These are phyloP conservation scores for Willowsia nigromaculata DNA, from an alignment of 2,888 invertebrate species.

Conservation along the genomic window DNA sequence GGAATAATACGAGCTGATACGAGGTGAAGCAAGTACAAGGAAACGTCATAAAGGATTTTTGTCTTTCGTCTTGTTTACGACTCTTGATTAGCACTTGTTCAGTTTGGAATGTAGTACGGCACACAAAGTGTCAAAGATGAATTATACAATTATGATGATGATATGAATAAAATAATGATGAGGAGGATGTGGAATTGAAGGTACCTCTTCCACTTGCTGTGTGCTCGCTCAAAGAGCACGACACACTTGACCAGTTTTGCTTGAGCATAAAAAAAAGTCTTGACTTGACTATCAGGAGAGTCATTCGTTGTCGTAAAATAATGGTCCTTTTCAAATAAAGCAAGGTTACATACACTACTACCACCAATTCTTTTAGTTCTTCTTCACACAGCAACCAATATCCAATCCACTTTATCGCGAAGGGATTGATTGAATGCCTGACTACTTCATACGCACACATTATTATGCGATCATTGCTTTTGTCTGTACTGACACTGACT, in stretches of 20 bases:
- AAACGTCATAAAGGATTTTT: conserved; percentile 28
- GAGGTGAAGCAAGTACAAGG: not conserved
- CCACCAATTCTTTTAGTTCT: not conserved
- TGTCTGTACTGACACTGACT: not conserved
- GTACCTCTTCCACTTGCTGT: conserved; percentile 3
- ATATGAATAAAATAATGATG: conserved; percentile 10
- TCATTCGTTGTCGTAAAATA: conserved; percentile 9
- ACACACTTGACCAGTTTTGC: conserved; percentile 57
- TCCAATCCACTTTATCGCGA: conserved; percentile 29
- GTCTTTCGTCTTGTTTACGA: not conserved
- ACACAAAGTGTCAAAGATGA: conserved; percentile 64
- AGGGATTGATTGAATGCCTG: conserved; percentile 32
- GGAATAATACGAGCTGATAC: not conserved
- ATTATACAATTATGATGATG: conserved; percentile 48
- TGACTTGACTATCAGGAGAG: not conserved
- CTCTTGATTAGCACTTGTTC: conserved; percentile 32
- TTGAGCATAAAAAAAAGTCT: conserved; percentile 11
- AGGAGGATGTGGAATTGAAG: conserved; percentile 25
- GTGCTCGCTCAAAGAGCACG: conserved; percentile 5
- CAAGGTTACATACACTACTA: conserved; percentile 19
- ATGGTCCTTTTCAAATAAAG: conserved; percentile 51
- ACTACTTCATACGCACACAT: not conserved
- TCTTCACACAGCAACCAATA: not conserved
- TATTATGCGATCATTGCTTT: not conserved
- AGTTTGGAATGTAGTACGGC: not conserved